Conservation (phyloP, 2,113 vertebrate genomes). For the Mola mola region DNA sequence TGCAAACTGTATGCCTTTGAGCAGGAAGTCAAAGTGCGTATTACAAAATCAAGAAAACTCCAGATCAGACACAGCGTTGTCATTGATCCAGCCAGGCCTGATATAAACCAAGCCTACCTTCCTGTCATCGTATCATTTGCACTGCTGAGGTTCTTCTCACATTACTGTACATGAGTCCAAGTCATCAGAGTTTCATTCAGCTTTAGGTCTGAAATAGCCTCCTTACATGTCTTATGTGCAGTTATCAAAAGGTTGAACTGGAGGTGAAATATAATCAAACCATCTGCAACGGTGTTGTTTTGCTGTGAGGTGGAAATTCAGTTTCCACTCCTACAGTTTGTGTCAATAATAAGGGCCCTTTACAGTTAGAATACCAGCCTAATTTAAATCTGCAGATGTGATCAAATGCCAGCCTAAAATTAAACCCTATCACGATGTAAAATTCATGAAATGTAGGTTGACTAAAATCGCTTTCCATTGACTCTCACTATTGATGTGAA, state of each 20-base stretch:
- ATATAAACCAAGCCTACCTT: slow-evolving; percentile 22
- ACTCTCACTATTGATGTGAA: slow-evolving; percentile 52
- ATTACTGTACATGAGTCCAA: slow-evolving; percentile 29
- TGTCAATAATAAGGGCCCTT: slow-evolving; percentile 33
- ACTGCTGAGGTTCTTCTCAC: slow-evolving; percentile 36
- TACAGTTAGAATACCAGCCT: slow-evolving; percentile 54
- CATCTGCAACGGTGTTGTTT: slow-evolving; percentile 9
- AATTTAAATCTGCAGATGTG: slow-evolving; percentile 35
- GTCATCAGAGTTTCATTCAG: slow-evolving; percentile 28
- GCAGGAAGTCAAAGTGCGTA: slow-evolving; percentile 13
- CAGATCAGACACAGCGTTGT: slow-evolving; percentile 9
- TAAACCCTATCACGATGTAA: slow-evolving; percentile 36
- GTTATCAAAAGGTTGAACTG: slow-evolving; percentile 28
- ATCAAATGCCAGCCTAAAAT: slow-evolving; percentile 61
- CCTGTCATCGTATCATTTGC: slow-evolving; percentile 34
- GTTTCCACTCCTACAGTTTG: slow-evolving; percentile 10
- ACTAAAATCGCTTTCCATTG: slow-evolving; percentile 25
- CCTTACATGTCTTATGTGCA: slow-evolving; percentile 15
- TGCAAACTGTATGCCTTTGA: slow-evolving; percentile 36
- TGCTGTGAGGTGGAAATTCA: slow-evolving; percentile 8
- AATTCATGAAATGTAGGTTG: slow-evolving; percentile 40
- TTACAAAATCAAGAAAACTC: slow-evolving; percentile 8
- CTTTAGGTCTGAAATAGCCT: slow-evolving; percentile 19
- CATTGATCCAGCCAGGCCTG: slow-evolving; percentile 9
- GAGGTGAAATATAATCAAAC: slow-evolving; percentile 28